Evolutionary conservation across 2,888 invertebrate genomes (phyloP).

Genomic region (Sipha maydis): DNA sequence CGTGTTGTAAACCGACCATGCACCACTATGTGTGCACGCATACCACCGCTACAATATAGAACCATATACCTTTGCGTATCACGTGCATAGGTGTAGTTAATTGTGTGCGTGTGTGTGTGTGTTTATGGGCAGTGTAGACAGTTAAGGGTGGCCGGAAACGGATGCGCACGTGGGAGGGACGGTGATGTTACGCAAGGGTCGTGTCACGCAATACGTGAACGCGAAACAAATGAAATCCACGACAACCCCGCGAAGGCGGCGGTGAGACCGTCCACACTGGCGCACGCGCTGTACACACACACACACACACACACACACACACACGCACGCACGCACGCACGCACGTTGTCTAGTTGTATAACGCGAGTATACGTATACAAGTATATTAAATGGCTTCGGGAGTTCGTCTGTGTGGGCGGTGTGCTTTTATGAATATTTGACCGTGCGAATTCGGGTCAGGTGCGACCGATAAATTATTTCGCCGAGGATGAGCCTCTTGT

Average conservation of each 20-base stretch:
- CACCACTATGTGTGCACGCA: too few species aligned
- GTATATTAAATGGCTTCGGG: too few species aligned
- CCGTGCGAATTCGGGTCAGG: constrained; percentile 60
- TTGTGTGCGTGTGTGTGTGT: background rate
- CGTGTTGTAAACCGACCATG: too few species aligned
- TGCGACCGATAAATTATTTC: constrained; percentile 55
- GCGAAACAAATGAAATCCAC: constrained; percentile 58
- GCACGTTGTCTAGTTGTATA: background rate
- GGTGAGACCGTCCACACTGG: background rate
- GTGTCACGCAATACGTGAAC: constrained; percentile 36
- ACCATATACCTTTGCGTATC: too few species aligned
- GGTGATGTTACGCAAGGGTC: constrained; percentile 19
- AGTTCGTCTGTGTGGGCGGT: background rate
- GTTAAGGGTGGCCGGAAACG: constrained; percentile 25
- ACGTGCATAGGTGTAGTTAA: background rate
- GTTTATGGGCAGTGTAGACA: background rate
- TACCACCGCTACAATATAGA: too few species aligned
- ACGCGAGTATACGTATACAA: background rate
- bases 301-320: background rate
- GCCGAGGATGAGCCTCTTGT: constrained; percentile 38
- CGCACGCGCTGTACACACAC: background rate
- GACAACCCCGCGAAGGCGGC: background rate
- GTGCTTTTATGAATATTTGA: constrained; percentile 51
- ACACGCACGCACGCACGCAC: background rate
- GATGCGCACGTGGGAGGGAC: constrained; percentile 45